Conservation (phyloP, 2,113 vertebrate species). For the Acinonyx jubatus region DNA sequence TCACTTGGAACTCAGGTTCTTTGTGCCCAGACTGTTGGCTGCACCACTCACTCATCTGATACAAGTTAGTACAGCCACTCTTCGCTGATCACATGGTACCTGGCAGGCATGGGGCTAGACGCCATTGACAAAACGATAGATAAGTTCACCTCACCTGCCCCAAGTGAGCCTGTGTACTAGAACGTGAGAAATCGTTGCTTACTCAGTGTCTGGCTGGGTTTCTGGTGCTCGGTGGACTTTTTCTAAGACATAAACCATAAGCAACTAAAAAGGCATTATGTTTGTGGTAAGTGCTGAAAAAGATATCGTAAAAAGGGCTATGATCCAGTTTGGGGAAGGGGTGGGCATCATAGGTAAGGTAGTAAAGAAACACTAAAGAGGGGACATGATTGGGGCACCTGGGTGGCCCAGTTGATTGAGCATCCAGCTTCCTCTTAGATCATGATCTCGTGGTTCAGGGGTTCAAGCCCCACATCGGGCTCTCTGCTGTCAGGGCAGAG, state of each 20-base stretch:
- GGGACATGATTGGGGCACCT: background rate
- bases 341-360: background rate
- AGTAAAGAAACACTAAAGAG: background rate
- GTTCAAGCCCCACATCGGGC: too few species aligned
- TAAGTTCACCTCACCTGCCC: background rate
- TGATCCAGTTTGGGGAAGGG: background rate
- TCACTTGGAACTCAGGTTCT: background rate
- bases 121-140: background rate
- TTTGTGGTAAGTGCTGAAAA: background rate
- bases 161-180: background rate
- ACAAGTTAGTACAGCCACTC: background rate
- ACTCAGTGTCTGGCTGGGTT: background rate
- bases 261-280: background rate
- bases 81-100: background rate
- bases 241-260: background rate
- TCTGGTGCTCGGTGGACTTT: background rate
- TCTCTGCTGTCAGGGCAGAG: too few species aligned
- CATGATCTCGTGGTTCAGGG: too few species aligned
- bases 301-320: background rate
- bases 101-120: background rate
- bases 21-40: background rate
- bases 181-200: background rate
- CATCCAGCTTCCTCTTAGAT: too few species aligned
- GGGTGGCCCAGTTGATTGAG: too few species aligned
- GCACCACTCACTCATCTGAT: background rate